Base-by-base conservation (phyloP, 2,888 invertebrate genomes). In the Argyresthia goedartella region DNA sequence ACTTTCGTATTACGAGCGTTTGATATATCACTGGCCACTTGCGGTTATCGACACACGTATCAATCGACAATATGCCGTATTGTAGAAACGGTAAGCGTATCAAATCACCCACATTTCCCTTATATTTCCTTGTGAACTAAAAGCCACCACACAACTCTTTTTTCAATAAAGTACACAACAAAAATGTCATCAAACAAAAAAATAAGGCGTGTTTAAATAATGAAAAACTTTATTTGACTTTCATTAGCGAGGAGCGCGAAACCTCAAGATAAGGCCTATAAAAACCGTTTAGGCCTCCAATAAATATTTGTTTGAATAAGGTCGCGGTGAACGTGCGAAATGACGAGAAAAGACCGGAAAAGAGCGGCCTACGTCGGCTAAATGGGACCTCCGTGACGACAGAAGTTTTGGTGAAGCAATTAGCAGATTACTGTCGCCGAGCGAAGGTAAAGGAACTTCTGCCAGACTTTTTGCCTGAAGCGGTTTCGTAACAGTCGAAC, bases 361-460 rank as follows among this genome's bases (percentile, higher is more conserved):
- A 66, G 54, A 52, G 33, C 33, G 60, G 67, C 65, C 61, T 64
- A 36, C 48, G 48, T 36, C 11, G 35, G 6, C 15, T 9, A 15
- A 48, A 48, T 36, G 36, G 62, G 62, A 64, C 61, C 61, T 64
- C 55, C 59, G 71, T 74, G 74, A 71, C 73, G 74, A 78, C 77
- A 74, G 66, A 72, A 72, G 75, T 75, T 43, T 73, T 71, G 66
- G 70, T 68, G 64, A 61, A 64, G 65, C 74, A 79, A 81, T 81
- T 78, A 79, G 74, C 72, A 68, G 76, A 76, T 76, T 71, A 71
- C 74, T 71, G 76, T 73, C 72, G 71, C 67, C 73, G 66, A 64
- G 68, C 64, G 67, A 65, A 60, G 59, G 64, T 66, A 64, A 68
- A 69, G 66, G 69, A 65, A 66, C 61, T 72, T 68, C 62, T 62